These are phyloP conservation scores for Piscicola geometra DNA, from an alignment of 2,888 invertebrate species.

Conservation along the genomic window DNA sequence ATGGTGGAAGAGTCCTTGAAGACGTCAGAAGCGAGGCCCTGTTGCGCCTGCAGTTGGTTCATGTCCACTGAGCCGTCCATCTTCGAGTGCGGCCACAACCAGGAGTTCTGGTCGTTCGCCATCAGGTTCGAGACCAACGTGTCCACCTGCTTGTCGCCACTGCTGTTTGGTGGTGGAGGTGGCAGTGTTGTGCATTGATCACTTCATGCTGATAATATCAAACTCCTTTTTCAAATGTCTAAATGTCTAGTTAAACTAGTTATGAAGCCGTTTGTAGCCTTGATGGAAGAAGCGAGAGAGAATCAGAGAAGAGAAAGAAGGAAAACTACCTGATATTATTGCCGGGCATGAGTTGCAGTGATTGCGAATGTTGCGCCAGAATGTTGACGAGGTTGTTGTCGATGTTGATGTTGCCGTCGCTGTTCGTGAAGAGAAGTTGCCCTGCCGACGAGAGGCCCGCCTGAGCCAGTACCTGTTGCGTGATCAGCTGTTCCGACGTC, in stretches of 20 bases:
- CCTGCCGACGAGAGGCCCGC: constrained; percentile 26
- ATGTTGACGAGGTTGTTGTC: constrained; percentile 33
- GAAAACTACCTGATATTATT: neutral
- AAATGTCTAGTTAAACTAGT: too few species aligned
- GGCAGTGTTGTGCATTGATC: too few species aligned
- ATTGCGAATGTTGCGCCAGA: constrained; percentile 34
- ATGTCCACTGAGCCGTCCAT: constrained; percentile 16
- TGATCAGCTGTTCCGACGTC: constrained; percentile 31
- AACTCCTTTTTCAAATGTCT: too few species aligned
- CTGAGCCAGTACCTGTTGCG: constrained; percentile 34
- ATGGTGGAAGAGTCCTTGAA: constrained; percentile 24
- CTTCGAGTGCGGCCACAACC: constrained; percentile 20
- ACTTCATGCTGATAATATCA: too few species aligned
- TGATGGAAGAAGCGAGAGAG: too few species aligned
- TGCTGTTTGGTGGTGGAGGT: too few species aligned
- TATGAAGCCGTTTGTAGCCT: too few species aligned
- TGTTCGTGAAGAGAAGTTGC: constrained; percentile 33
- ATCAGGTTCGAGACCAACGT: constrained; percentile 21
- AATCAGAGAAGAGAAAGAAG: too few species aligned
- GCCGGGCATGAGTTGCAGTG: constrained; percentile 27
- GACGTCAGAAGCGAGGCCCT: constrained; percentile 8
- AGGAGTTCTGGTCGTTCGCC: constrained; percentile 15
- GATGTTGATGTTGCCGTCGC: constrained; percentile 33
- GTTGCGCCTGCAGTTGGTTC: neutral
- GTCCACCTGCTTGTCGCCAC: constrained; percentile 28